phyloP scores from a whole-genome alignment of 2,888 invertebrate species.

The Stenichneumon culpator region DNA sequence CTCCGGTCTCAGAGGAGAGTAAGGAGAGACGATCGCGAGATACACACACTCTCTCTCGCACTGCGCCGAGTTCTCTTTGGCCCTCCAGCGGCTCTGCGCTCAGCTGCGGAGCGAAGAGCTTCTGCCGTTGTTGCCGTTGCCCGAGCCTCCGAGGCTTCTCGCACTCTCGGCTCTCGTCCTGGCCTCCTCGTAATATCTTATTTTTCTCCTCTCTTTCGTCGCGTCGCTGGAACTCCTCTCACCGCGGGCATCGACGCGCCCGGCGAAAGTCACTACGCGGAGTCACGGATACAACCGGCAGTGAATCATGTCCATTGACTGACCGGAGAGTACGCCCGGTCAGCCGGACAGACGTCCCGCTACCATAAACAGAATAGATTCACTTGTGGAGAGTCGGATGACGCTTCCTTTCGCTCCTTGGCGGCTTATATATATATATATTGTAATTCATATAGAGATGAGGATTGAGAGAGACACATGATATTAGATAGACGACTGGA shows the following conservation, averaged over 20 bases:
- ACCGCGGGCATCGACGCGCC: conserved; percentile 48
- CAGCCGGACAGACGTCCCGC: conserved; percentile 75
- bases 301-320: conserved; percentile 83
- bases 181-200: conserved; percentile 39
- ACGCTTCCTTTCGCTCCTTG: conserved; percentile 51
- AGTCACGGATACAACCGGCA: conserved; percentile 62
- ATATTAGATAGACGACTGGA: too few species aligned
- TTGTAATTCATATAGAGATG: too few species aligned
- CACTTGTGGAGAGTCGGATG: conserved; percentile 74
- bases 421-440: conserved; percentile 1
- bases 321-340: conserved; percentile 63
- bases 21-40: conserved; percentile 30
- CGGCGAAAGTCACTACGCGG: conserved; percentile 60
- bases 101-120: conserved; percentile 41
- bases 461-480: too few species aligned
- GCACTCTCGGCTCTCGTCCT: conserved; percentile 24
- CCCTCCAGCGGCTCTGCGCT: conserved; percentile 15
- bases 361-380: conserved; percentile 83
- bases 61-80: conserved; percentile 11
- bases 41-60: conserved; percentile 15
- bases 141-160: conserved; percentile 24
- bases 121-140: conserved; percentile 29
- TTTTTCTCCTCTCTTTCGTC: conserved; percentile 38
- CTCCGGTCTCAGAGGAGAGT: neutral
- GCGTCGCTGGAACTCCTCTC: conserved; percentile 30